These are phyloP conservation scores for Habroteleia sp. DNA, from an alignment of 2,888 invertebrate genomes.

Conservation along the genomic window DNA sequence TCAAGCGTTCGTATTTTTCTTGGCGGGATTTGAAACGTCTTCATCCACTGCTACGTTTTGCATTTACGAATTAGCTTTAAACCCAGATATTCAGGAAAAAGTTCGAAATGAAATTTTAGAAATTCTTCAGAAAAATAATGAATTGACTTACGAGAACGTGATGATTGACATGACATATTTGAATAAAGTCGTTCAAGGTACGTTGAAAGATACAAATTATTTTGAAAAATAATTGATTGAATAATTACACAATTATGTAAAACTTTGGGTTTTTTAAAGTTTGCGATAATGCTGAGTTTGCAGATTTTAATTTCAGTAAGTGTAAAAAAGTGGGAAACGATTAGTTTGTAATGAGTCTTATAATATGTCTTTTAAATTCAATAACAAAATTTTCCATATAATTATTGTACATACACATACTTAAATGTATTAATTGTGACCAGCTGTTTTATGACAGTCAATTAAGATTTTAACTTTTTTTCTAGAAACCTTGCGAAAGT, in stretches of 20 bases:
- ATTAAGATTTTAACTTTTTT: slow-evolving; percentile 4
- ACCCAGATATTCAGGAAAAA: slow-evolving; percentile 79
- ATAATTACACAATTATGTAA: no score
- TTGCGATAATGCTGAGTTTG: no score
- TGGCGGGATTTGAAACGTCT: slow-evolving; percentile 83
- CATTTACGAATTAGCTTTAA: slow-evolving; percentile 80
- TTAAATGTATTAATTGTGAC: no score
- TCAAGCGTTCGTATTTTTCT: slow-evolving; percentile 81
- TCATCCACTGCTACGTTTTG: slow-evolving; percentile 81
- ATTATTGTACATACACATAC: no score
- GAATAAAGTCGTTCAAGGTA: slow-evolving; percentile 80
- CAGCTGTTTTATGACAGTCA: no score
- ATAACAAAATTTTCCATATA: slow-evolving; percentile 1
- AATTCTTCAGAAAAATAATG: slow-evolving; percentile 54
- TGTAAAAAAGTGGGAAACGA: no score
- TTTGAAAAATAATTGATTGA: no score
- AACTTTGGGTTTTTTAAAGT: no score
- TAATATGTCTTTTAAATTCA: no score
- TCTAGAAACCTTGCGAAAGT: slow-evolving; percentile 78
- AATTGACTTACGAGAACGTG: slow-evolving; percentile 79
- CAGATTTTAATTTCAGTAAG: no score
- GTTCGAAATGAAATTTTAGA: slow-evolving; percentile 78
- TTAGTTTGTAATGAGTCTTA: no score
- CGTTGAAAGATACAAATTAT: no score
- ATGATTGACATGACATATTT: slow-evolving; percentile 81